phyloP scores from a whole-genome alignment of 1,140 invertebrate species.

The Sarcophaga bullata region DNA sequence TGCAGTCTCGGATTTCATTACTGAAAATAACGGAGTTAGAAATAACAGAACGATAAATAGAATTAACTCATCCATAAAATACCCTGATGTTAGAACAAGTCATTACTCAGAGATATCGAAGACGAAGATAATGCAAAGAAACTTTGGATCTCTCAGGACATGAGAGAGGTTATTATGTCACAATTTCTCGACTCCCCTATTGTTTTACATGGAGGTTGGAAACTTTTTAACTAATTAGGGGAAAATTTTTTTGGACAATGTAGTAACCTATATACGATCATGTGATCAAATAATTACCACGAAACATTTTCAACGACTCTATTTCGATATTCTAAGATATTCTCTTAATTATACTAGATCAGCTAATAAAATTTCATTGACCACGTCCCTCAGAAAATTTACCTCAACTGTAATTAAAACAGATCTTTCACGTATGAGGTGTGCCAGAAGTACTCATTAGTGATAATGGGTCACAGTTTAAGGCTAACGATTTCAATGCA shows the following conservation, averaged over 20 bases:
- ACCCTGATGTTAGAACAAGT: not conserved
- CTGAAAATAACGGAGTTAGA: not conserved
- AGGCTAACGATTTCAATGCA: not conserved
- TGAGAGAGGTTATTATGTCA: not conserved
- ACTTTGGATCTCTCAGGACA: not conserved
- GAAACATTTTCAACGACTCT: conserved; percentile 30
- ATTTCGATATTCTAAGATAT: conserved; percentile 37
- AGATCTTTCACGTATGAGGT: conserved; percentile 28
- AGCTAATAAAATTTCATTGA: conserved; percentile 37
- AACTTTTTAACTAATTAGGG: conserved; percentile 35
- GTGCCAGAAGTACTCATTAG: conserved; percentile 31
- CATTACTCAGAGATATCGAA: not conserved
- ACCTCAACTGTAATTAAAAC: not conserved
- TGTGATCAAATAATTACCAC: conserved; percentile 4
- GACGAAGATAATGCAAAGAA: not conserved
- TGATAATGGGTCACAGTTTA: conserved; percentile 24
- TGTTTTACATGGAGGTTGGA: conserved; percentile 25
- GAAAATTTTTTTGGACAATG: conserved; percentile 45
- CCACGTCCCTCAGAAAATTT: conserved; percentile 14
- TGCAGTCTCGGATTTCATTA: conserved; percentile 7
- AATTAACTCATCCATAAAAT: conserved; percentile 14
- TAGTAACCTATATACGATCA: conserved; percentile 19
- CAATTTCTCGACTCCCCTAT: conserved; percentile 31
- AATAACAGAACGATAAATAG: conserved; percentile 6
- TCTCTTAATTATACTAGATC: conserved; percentile 39